These are phyloP conservation scores for Nyleta sp. DNA, from an alignment of 2,888 invertebrate genomes.

Conservation along the genomic window DNA sequence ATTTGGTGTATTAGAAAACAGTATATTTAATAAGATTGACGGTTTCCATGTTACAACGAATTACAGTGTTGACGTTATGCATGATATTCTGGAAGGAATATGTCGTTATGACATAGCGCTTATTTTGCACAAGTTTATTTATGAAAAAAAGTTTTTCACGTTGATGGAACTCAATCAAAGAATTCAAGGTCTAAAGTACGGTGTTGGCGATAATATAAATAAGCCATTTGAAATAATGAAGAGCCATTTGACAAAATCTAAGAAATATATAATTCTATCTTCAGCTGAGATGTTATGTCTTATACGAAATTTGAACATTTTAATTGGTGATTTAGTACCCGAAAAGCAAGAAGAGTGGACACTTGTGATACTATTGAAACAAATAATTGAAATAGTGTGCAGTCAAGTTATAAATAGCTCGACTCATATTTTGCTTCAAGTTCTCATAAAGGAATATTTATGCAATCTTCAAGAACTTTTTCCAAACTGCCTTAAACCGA, in stretches of 20 bases:
- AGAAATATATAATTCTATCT: constrained; percentile 18
- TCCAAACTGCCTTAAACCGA: constrained; percentile 55
- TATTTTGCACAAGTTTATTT: constrained; percentile 21
- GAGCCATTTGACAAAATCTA: constrained; percentile 3
- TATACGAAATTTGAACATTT: constrained; percentile 14
- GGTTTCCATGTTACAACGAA: constrained; percentile 26
- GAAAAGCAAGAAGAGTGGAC: constrained; percentile 9
- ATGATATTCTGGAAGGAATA: constrained; percentile 18
- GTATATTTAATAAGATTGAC: constrained; percentile 31
- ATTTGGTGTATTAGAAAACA: constrained; percentile 27
- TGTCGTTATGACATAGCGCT: constrained; percentile 22
- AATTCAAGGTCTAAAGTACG: constrained; percentile 25
- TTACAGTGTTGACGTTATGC: constrained; percentile 27
- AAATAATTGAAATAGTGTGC: constrained; percentile 14
- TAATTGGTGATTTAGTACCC: constrained; percentile 9
- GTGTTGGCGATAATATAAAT: constrained; percentile 11
- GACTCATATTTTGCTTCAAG: constrained; percentile 1
- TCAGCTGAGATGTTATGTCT: constrained; percentile 22
- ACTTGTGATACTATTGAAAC: constrained; percentile 2
- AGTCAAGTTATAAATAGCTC: constrained; percentile 6
- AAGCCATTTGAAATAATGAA: constrained; percentile 27
- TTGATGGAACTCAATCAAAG: constrained; percentile 16
- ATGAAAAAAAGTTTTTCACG: constrained; percentile 16
- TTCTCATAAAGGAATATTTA: constrained; percentile 16
- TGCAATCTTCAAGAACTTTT: constrained; percentile 34